These are phyloP conservation scores for Pycnomerus fuliginosus DNA, from an alignment of 2,888 invertebrate species.

Conservation along the genomic window DNA sequence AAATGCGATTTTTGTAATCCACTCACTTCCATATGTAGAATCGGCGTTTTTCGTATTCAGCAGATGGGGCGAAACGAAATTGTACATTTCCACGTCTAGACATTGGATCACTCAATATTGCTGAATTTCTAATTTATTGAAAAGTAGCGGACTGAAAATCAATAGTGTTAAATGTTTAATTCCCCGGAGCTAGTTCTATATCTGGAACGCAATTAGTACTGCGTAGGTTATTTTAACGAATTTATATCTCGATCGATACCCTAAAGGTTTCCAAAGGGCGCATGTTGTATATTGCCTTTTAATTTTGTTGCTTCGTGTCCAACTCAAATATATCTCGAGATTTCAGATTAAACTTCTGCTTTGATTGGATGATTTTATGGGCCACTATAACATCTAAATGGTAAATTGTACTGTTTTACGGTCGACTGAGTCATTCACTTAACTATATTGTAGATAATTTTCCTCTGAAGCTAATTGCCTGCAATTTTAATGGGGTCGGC, in stretches of 20 bases:
- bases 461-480: constrained; percentile 18
- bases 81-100: too few relatives aligned
- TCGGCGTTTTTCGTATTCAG: too few relatives aligned
- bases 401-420: constrained; percentile 31
- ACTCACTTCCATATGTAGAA: constrained; percentile 8
- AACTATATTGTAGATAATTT: constrained; percentile 24
- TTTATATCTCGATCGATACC: constrained; percentile 17
- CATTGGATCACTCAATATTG: constrained; percentile 4
- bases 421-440: constrained; percentile 21
- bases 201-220: constrained; percentile 18
- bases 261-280: constrained; percentile 12
- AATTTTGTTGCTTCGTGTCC: constrained; percentile 11
- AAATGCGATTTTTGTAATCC: constrained; percentile 15
- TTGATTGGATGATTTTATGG: constrained; percentile 31
- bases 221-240: constrained; percentile 17
- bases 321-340: constrained; percentile 20
- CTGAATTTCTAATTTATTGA: not conserved
- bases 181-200: constrained; percentile 21
- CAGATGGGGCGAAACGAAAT: constrained; percentile 7
- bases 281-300: too few relatives aligned
- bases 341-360: constrained; percentile 28
- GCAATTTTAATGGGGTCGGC: constrained; percentile 6
- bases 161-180: constrained; percentile 22
- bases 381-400: constrained; percentile 25
- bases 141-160: constrained; percentile 10